Evolutionary conservation across 2,113 vertebrate species (phyloP).

Genomic region (Syngnathus scovelli): DNA sequence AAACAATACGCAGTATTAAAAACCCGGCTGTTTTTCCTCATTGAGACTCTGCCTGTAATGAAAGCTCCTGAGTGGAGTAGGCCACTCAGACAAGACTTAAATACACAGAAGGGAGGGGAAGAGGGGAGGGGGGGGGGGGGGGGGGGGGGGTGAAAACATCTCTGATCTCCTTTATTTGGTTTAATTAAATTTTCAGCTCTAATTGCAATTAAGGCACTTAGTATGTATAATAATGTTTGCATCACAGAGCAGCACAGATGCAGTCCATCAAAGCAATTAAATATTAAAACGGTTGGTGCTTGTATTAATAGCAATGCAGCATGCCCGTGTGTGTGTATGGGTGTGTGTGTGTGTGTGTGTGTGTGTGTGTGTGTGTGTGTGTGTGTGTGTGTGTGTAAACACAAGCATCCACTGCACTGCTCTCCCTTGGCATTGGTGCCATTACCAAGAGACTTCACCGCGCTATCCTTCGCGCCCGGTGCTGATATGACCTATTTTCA

Average conservation of each 20-base stretch:
- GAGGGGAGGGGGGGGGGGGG: slow-evolving; percentile 23
- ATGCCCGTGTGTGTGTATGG: slow-evolving; percentile 31
- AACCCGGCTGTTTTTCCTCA: background rate
- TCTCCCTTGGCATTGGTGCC: slow-evolving; percentile 48
- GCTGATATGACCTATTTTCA: slow-evolving; percentile 75
- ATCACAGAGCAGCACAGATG: slow-evolving; percentile 82
- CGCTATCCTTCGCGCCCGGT: slow-evolving; percentile 51
- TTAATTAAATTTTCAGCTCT: slow-evolving; percentile 81
- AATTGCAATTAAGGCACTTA: slow-evolving; percentile 83
- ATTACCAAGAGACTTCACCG: slow-evolving; percentile 61
- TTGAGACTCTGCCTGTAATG: background rate
- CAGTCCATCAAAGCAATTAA: slow-evolving; percentile 79
- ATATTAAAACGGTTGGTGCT: slow-evolving; percentile 76
- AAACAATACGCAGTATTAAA: background rate
- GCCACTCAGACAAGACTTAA: background rate
- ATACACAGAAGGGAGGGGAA: slow-evolving; percentile 41
- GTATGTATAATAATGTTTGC: slow-evolving; percentile 80
- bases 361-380: slow-evolving; percentile 31
- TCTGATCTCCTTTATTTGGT: slow-evolving; percentile 69
- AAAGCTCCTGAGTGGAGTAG: background rate
- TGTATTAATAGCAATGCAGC: slow-evolving; percentile 76
- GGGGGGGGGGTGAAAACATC: slow-evolving; percentile 34
- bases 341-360: slow-evolving; percentile 30
- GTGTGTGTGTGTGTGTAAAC: slow-evolving; percentile 12
- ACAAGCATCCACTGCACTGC: slow-evolving; percentile 44